Base-by-base conservation (phyloP, 30 jellyfish, hydroid and myxozoan species). In the Cassiopea xamachana region DNA sequence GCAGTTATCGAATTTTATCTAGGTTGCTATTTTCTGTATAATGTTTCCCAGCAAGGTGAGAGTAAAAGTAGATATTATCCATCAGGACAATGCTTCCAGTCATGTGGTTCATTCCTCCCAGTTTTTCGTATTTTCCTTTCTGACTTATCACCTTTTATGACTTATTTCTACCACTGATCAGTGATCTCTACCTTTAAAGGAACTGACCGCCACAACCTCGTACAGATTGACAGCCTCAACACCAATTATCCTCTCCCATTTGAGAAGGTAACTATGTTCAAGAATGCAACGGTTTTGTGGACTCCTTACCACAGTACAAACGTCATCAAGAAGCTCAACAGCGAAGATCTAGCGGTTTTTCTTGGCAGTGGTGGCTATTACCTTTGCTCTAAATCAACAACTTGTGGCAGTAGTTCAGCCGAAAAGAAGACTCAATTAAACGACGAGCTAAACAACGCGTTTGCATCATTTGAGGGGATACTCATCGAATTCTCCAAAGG, bases 381-480 rank as follows among this genome's bases (percentile, higher is more conserved):
- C 80, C 60, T 47, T 5, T 96, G 99, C 90, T 89, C 77, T 80
- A 75, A 89, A 51, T 48, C 88, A 1, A 27, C 94, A 46, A 82
- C 80, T 14, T 92, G 98, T 74, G 93, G 89, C 7, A 91, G 74
- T 58, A 50, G 74, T 18, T 96, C 99, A 5, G 87, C 92, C 8
- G 93, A 92, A 45, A 44, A 59, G 62, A 92, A 80, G 51, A 73
- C 85, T 10, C 61, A 69, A 46, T 83, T 96, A 94, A 72, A 96
- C 82, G 77, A 82, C 67, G 80, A 77, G 73, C 76, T 96, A 81
- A 92, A 96, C 90, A 96, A 96, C 72, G 99, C 99, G 10, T 97
- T 97, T 9, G 98, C 99, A 19, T 96, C 99, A 43, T 96, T 75
- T 71, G 92, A 87, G 6, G 99, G 99, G 49, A 90, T 92, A 96